A percentile compares a stretch with the other conserved stretches of the same genome.
phyloP scores from a whole-genome alignment of 2,888 invertebrate species.

The Cosmorhoe ocellata region DNA sequence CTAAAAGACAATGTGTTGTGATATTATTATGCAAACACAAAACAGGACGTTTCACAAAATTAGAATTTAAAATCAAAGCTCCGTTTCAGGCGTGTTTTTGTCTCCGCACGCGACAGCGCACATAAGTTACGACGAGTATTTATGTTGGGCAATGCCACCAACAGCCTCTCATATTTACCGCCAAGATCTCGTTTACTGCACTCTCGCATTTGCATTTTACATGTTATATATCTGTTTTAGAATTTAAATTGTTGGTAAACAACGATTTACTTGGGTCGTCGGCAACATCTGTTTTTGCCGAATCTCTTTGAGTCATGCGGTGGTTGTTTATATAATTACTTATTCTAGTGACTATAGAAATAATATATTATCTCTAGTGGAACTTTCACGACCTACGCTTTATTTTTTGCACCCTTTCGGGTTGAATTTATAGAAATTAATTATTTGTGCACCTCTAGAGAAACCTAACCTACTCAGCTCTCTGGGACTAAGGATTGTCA shows the following conservation, averaged over 20 bases:
- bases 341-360: too few species aligned
- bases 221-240: constrained; percentile 49
- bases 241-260: constrained; percentile 39
- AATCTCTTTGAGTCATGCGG: background rate
- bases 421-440: too few species aligned
- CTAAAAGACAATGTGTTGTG: constrained; percentile 51
- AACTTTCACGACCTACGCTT: too few species aligned
- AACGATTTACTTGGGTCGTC: constrained; percentile 39
- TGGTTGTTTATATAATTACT: background rate
- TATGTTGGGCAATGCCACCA: constrained; percentile 35
- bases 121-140: constrained; percentile 35
- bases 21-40: constrained; percentile 61
- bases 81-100: constrained; percentile 36
- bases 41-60: constrained; percentile 69
- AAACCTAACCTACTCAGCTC: too few species aligned
- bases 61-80: constrained; percentile 79
- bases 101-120: constrained; percentile 26
- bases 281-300: constrained; percentile 17
- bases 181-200: constrained; percentile 55
- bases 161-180: constrained; percentile 37
- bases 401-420: too few species aligned
- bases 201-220: constrained; percentile 59
- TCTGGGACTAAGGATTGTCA: too few species aligned
- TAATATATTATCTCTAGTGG: too few species aligned
- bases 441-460: too few species aligned